These are phyloP conservation scores for Caerostris darwini DNA, from an alignment of 1,140 invertebrate genomes.

Conservation along the genomic window DNA sequence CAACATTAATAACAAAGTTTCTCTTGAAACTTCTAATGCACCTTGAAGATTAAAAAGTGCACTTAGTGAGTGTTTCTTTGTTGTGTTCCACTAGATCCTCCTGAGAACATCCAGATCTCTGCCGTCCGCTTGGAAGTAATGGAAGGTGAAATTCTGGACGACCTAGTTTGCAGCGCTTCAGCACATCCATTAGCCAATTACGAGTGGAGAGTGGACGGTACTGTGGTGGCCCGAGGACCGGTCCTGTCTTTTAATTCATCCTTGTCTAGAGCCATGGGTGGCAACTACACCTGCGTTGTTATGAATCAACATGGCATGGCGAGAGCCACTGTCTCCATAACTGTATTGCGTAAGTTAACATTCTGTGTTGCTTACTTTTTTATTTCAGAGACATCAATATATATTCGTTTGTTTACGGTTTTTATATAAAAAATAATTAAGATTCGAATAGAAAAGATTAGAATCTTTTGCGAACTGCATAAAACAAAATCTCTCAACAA, in stretches of 20 bases:
- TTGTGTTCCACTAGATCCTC: conserved; percentile 87
- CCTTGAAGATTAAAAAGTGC: background rate
- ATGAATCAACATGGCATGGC: conserved; percentile 88
- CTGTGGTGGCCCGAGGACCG: conserved; percentile 75
- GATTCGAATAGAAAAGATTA: background rate
- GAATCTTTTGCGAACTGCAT: background rate
- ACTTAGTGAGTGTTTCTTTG: background rate
- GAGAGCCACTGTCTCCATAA: conserved; percentile 86
- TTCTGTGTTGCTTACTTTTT: background rate
- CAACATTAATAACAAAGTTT: no score
- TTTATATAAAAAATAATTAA: background rate
- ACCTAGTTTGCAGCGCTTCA: conserved; percentile 89
- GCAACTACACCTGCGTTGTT: conserved; percentile 89
- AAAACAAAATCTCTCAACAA: no score
- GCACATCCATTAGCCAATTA: conserved; percentile 85
- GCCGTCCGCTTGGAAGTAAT: conserved; percentile 88
- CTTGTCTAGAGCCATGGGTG: conserved; percentile 85
- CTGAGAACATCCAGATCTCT: conserved; percentile 91
- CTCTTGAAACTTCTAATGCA: no score
- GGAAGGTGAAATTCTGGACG: conserved; percentile 87
- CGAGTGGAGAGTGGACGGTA: conserved; percentile 77
- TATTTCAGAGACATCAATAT: no score
- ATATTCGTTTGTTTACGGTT: no score
- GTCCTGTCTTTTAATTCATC: conserved; percentile 83
- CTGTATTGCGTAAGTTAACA: conserved; percentile 89